Percentiles rank a stretch among this genome's conserved stretches.
These are phyloP conservation scores for Argynnis bischoffii DNA, from an alignment of 2,888 invertebrate species.

Conservation along the genomic window DNA sequence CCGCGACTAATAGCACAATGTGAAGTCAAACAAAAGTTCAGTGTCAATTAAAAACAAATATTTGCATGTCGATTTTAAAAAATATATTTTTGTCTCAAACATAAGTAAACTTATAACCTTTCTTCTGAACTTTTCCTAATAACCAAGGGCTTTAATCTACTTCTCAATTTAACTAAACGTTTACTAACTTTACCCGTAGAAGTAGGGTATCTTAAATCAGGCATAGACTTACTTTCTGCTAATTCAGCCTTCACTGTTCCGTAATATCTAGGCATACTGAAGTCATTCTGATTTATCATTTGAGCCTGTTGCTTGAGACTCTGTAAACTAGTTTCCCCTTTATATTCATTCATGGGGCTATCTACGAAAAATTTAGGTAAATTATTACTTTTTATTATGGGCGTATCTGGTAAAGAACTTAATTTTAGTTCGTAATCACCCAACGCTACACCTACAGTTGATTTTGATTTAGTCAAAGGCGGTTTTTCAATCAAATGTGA, in stretches of 20 bases:
- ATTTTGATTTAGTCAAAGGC: slow-evolving; percentile 69
- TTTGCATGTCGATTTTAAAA: neutral
- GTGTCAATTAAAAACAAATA: neutral
- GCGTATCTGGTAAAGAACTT: slow-evolving; percentile 74
- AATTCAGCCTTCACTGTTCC: slow-evolving; percentile 63
- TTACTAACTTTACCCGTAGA: slow-evolving; percentile 69
- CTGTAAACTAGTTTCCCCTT: slow-evolving; percentile 69
- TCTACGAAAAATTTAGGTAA: slow-evolving; percentile 76
- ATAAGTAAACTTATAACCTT: slow-evolving; percentile 48
- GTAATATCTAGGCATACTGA: slow-evolving; percentile 85
- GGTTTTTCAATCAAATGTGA: slow-evolving; percentile 69
- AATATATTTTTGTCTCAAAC: neutral
- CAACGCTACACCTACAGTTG: slow-evolving; percentile 66
- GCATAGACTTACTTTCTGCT: slow-evolving; percentile 77
- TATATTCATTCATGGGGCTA: slow-evolving; percentile 68
- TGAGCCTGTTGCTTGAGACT: slow-evolving; percentile 79
- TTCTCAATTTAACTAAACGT: slow-evolving; percentile 70
- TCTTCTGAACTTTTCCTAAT: slow-evolving; percentile 76
- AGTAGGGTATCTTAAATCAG: slow-evolving; percentile 66
- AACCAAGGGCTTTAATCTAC: slow-evolving; percentile 72
- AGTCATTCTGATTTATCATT: slow-evolving; percentile 78
- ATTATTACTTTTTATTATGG: slow-evolving; percentile 74
- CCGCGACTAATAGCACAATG: too few species aligned
- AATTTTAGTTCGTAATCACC: slow-evolving; percentile 61
- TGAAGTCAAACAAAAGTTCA: neutral